A percentile compares a stretch with the other conserved stretches of the same genome.
Evolutionary conservation across 2,888 invertebrate genomes (phyloP).

Genomic region (Archaeoteleia sp.): DNA sequence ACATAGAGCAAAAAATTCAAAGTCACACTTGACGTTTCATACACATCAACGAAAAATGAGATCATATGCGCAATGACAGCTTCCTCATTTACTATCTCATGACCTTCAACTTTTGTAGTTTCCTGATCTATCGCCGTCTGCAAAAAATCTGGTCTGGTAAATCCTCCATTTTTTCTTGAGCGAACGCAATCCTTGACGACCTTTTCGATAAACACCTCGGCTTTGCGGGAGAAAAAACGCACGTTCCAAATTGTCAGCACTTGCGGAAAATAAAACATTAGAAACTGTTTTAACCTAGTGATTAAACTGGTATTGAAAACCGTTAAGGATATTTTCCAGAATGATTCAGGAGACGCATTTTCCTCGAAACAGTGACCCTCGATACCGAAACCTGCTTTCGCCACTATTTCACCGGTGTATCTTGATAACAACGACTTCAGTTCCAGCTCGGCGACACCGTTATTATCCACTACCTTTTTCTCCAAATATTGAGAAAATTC

Average conservation of each 20-base stretch:
- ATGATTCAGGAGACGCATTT: slow-evolving; percentile 13
- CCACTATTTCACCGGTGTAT: slow-evolving; percentile 53
- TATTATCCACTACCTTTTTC: too few relatives aligned
- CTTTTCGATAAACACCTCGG: not conserved
- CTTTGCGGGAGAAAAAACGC: not conserved
- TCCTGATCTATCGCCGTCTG: slow-evolving; percentile 47
- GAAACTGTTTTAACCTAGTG: slow-evolving; percentile 34
- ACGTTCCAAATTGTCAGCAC: too few relatives aligned
- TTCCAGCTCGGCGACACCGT: slow-evolving; percentile 63
- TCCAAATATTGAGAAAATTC: slow-evolving; percentile 25
- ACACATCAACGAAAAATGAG: slow-evolving; percentile 77
- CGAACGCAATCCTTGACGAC: not conserved
- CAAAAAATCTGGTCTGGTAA: slow-evolving; percentile 13
- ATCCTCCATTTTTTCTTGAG: slow-evolving; percentile 29
- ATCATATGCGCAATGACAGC: slow-evolving; percentile 73
- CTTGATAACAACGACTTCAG: slow-evolving; percentile 37
- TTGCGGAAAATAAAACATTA: too few relatives aligned
- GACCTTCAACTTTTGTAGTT: not conserved
- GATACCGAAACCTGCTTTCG: slow-evolving; percentile 53
- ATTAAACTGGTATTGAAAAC: slow-evolving; percentile 50
- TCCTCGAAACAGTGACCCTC: slow-evolving; percentile 55
- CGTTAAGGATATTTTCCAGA: slow-evolving; percentile 23
- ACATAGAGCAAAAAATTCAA: slow-evolving; percentile 75
- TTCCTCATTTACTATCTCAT: slow-evolving; percentile 61
- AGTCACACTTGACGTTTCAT: slow-evolving; percentile 76